phyloP scores from a whole-genome alignment of 2,113 vertebrate species.

The Hucho hucho region DNA sequence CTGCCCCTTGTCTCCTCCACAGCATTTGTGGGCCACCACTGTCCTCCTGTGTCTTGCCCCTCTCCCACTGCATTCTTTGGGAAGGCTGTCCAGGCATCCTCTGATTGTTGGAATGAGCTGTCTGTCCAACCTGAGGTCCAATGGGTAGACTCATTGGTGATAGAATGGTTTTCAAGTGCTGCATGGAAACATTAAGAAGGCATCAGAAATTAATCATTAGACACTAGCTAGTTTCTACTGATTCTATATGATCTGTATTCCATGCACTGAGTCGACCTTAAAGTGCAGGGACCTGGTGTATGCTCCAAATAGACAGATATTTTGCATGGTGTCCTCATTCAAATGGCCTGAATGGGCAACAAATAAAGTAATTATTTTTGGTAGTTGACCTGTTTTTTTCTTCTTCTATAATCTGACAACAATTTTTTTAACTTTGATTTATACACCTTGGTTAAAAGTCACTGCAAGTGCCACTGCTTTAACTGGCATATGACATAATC shows the following conservation, averaged over 20 bases:
- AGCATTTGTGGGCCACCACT: conserved; percentile 68
- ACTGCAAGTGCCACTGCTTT: too few species aligned
- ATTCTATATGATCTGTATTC: not conserved
- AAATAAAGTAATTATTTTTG: not conserved
- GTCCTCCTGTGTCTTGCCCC: conserved; percentile 34
- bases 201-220: not conserved
- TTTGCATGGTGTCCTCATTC: conserved; percentile 5
- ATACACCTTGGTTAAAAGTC: too few species aligned
- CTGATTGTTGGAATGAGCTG: conserved; percentile 48
- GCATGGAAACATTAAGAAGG: conserved; percentile 8
- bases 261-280: not conserved
- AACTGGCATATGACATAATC: too few species aligned
- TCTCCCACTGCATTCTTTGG: conserved; percentile 42
- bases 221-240: not conserved
- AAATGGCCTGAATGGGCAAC: conserved; percentile 11
- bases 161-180: conserved; percentile 38
- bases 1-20: conserved; percentile 46
- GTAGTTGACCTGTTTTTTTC: not conserved
- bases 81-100: conserved; percentile 69
- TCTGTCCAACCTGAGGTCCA: conserved; percentile 51
- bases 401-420: not conserved
- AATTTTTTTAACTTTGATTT: too few species aligned
- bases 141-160: conserved; percentile 28
- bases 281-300: not conserved
- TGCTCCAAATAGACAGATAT: conserved; percentile 1